Evolutionary conservation across 1,140 invertebrate species (phyloP).

Genomic region (Brachionus calyciflorus): DNA sequence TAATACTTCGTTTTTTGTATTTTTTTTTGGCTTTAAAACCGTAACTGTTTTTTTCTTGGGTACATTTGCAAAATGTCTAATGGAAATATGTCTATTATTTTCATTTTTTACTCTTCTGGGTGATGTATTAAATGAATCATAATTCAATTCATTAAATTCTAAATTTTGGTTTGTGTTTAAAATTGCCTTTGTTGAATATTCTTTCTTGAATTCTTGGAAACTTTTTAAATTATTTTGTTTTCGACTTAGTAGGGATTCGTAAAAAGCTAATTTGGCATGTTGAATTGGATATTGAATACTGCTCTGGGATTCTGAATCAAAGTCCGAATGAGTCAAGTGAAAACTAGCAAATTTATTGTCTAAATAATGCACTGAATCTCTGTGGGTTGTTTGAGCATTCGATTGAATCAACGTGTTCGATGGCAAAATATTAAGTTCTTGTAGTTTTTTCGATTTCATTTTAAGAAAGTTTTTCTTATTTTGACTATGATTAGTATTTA

Average conservation of each 20-base stretch:
- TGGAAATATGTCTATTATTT: background rate
- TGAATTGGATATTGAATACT: background rate
- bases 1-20: background rate
- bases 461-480: slow-evolving; percentile 30
- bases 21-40: no score
- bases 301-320: background rate
- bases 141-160: background rate
- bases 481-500: background rate
- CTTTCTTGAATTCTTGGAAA: background rate
- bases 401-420: background rate
- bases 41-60: background rate
- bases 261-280: slow-evolving; percentile 6
- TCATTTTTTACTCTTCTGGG: background rate
- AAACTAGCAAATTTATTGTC: background rate
- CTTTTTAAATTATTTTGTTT: background rate
- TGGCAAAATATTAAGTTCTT: background rate
- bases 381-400: background rate
- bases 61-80: slow-evolving; percentile 5
- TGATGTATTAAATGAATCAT: slow-evolving; percentile 1
- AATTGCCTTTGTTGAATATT: background rate
- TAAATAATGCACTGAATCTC: background rate
- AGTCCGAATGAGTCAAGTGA: background rate
- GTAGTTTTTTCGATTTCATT: slow-evolving; percentile 29
- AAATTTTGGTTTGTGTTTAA: background rate
- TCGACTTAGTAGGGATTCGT: slow-evolving; percentile 2